Percentiles rank a stretch among this genome's conserved stretches.
Conservation (phyloP, 2,888 invertebrate genomes). For the Isoperla grammatica region DNA sequence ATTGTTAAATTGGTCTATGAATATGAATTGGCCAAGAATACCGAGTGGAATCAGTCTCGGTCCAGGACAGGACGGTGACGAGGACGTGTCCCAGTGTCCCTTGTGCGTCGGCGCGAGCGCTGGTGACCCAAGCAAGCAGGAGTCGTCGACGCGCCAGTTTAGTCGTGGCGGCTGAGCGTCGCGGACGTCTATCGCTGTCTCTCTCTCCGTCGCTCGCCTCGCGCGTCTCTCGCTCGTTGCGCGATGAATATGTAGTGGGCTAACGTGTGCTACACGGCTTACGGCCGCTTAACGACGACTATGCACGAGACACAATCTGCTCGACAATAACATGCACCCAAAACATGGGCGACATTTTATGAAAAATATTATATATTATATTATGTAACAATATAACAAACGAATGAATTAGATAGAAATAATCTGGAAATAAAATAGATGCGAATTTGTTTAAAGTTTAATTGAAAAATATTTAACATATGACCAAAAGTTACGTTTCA, state of each 20-base stretch:
- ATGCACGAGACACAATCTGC: not conserved
- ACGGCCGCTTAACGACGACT: not conserved
- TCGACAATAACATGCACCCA: no score
- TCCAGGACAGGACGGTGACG: not conserved
- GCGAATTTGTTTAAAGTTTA: no score
- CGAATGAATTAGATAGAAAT: no score
- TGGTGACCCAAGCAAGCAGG: not conserved
- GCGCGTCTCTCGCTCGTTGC: not conserved
- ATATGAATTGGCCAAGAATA: constrained; percentile 9
- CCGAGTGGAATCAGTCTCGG: no score
- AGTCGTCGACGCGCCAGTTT: not conserved
- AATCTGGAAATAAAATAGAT: no score
- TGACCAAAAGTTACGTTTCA: no score
- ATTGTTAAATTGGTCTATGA: constrained; percentile 14
- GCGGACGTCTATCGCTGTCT: not conserved
- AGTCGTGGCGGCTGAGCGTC: constrained; percentile 6
- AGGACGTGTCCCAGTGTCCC: not conserved
- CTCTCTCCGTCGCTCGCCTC: not conserved
- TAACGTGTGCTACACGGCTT: not conserved
- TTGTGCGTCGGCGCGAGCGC: not conserved
- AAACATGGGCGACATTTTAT: no score
- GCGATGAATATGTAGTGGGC: constrained; percentile 8
- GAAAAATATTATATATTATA: no score
- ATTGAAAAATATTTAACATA: no score
- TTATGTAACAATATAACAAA: no score